Percentiles rank a stretch among this genome's conserved stretches.
Conservation (phyloP, 2,113 vertebrate species). For the Variabilichromis moorii region DNA sequence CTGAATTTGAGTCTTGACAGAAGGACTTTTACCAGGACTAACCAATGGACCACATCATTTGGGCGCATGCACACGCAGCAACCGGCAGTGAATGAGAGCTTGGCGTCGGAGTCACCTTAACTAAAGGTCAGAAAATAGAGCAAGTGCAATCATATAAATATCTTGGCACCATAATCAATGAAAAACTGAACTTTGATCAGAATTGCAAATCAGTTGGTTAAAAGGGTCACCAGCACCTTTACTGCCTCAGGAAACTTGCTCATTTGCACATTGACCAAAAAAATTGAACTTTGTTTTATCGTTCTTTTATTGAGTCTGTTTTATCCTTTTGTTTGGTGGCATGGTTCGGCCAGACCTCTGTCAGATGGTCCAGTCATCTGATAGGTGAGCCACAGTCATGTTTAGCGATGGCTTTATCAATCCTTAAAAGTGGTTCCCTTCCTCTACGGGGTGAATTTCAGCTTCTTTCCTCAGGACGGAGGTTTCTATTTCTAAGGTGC, state of each 20-base stretch:
- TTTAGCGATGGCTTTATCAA: background rate
- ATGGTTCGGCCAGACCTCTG: background rate
- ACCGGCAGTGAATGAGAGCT: background rate
- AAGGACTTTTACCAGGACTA: background rate
- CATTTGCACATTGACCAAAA: background rate
- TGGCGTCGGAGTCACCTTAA: rapidly evolving
- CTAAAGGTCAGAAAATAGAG: background rate
- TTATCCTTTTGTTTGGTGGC: background rate
- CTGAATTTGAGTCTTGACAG: background rate
- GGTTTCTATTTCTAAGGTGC: background rate
- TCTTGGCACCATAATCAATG: background rate
- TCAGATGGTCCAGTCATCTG: background rate
- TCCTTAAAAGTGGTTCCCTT: background rate
- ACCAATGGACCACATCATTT: background rate
- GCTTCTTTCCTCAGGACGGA: background rate
- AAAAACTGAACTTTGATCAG: background rate
- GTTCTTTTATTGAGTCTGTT: background rate
- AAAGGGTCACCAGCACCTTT: background rate
- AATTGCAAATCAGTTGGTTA: background rate
- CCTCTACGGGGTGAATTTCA: background rate
- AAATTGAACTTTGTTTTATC: background rate
- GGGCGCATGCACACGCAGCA: rapidly evolving
- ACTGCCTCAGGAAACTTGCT: background rate
- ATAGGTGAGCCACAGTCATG: background rate
- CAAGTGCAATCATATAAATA: background rate